Conservation (phyloP, 2,113 vertebrate species). For the Xiphorhynchus elegans region DNA sequence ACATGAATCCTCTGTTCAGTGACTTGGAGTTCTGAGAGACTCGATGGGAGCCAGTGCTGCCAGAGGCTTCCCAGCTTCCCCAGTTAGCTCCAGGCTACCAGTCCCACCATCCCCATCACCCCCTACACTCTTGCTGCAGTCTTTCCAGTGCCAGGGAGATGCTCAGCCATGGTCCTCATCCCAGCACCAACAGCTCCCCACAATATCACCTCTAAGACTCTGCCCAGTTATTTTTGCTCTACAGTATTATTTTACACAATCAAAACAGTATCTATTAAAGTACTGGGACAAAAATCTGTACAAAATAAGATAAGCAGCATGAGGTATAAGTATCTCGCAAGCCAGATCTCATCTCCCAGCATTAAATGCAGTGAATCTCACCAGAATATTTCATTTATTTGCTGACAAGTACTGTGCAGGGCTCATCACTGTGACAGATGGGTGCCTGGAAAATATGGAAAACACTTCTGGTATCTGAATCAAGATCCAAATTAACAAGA, state of each 20-base stretch:
- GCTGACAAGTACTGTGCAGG: slow-evolving; percentile 58
- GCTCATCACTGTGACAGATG: slow-evolving; percentile 57
- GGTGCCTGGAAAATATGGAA: slow-evolving; percentile 58
- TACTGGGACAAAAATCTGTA: neutral
- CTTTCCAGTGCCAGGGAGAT: neutral
- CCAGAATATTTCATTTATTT: slow-evolving; percentile 60
- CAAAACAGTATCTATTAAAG: neutral
- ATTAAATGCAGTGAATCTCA: slow-evolving; percentile 23
- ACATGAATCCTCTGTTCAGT: neutral
- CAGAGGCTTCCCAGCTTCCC: neutral
- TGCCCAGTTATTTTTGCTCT: neutral
- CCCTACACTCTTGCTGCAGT: accelerated
- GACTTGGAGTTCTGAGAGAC: neutral
- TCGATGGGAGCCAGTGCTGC: accelerated
- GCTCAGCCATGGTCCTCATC: neutral
- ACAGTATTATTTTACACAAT: neutral
- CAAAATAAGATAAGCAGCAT: slow-evolving; percentile 6
- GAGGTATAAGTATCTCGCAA: neutral
- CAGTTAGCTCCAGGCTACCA: neutral
- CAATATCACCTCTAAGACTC: neutral
- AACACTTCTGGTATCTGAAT: slow-evolving; percentile 62
- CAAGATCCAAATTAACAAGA: slow-evolving; percentile 60
- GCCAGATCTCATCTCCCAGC: slow-evolving; percentile 39
- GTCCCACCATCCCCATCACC: neutral
- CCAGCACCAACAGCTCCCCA: neutral